Conservation (phyloP, 1,140 invertebrate species). For the Zaprionus camerounensis region DNA sequence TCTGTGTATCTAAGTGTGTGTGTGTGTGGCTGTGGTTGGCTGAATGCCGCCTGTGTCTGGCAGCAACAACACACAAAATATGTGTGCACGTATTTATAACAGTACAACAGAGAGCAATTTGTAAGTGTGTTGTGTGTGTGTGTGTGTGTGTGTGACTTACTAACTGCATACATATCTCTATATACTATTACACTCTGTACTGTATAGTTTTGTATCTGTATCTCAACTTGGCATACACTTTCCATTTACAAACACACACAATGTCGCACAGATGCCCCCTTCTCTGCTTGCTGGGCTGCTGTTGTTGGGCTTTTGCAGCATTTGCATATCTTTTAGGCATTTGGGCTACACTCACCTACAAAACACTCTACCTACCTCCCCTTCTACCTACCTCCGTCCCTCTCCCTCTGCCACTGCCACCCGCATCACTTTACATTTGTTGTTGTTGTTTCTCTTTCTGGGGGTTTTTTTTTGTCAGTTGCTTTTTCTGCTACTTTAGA, state of each 20-base stretch:
- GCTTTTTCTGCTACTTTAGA: slow-evolving; percentile 71
- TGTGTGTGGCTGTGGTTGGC: slow-evolving; percentile 45
- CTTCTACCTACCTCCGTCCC: neutral
- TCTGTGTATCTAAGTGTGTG: slow-evolving; percentile 18
- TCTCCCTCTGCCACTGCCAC: slow-evolving; percentile 39
- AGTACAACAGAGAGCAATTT: slow-evolving; percentile 56
- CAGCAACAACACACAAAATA: slow-evolving; percentile 37
- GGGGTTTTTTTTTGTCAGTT: slow-evolving; percentile 47
- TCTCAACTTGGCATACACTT: slow-evolving; percentile 62
- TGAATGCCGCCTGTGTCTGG: slow-evolving; percentile 50
- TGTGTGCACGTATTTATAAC: slow-evolving; percentile 59
- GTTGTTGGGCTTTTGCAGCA: slow-evolving; percentile 51
- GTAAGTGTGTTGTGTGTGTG: slow-evolving; percentile 10
- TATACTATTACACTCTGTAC: slow-evolving; percentile 31
- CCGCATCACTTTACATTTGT: slow-evolving; percentile 53
- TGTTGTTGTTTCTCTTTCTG: slow-evolving; percentile 23
- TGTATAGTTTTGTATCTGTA: slow-evolving; percentile 60
- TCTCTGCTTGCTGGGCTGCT: slow-evolving; percentile 23
- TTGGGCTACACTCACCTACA: slow-evolving; percentile 22
- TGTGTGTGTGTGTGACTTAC: slow-evolving; percentile 42
- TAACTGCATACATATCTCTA: slow-evolving; percentile 73
- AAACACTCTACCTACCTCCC: neutral
- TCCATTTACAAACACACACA: slow-evolving; percentile 64
- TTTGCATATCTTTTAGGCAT: slow-evolving; percentile 77
- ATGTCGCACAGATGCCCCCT: slow-evolving; percentile 51